Evolutionary conservation across 2,888 invertebrate species (phyloP), one percentile per base, ranked within the genome.

Genomic region (Lottia gigantea): DNA sequence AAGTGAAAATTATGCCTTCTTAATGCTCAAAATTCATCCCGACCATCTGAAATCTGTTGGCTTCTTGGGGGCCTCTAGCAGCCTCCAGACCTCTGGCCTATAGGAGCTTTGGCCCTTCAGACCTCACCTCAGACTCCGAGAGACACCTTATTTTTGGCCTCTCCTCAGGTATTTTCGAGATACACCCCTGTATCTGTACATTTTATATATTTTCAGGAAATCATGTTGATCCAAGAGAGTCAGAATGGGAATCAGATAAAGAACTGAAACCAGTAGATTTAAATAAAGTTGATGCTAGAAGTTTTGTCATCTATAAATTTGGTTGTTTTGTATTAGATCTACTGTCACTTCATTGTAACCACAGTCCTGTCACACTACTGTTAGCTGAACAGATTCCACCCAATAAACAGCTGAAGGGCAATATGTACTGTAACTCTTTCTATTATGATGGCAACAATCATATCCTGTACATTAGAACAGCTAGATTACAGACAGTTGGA

Each of bases 231-330:
- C 66, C 74, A 3, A 76, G 79, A 46, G 87, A 87, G 69, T 75
- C 81, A 8, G 79, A 78, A 62, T 87, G 87, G 87, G 78, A 80
- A 16, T 80, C 74, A 11, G 87, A 87, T 72, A 79, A 77, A 62
- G 80, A 83, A 68, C 80, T 87, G 63, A 77, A 78, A 65, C 85
- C 87, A 12, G 80, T 85, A 16, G 87, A 86, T 76, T 78, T 86
- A 46, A 87, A 83, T 77, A 85, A 84, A 70, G 78, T 87, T 14
- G 79, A 79, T 73, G 81, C 85, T 15, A 74, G 87, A 47, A 80
- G 79, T 26, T 87, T 87, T 69, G 83, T 87, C 46, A 81, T 87
- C 63, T 87, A 87, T 80, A 87, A 86, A 78, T 87, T 86, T 77
- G 87, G 86, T 40, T 84, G 83, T 72, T 86, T 85, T 76, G 80